These are phyloP conservation scores for Polietes domitor DNA, from an alignment of 2,888 invertebrate species.

Conservation along the genomic window DNA sequence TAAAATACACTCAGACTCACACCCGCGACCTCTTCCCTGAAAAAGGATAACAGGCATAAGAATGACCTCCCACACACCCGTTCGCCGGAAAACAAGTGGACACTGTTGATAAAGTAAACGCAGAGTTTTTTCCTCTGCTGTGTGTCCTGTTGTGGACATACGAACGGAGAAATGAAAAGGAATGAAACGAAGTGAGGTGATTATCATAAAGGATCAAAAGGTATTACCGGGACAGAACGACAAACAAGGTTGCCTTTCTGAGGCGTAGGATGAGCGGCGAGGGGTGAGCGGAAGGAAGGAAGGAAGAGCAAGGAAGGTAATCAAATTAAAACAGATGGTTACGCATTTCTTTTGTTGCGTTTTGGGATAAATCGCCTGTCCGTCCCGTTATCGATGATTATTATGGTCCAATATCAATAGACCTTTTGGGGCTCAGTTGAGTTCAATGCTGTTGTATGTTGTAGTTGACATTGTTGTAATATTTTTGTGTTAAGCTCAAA, in stretches of 20 bases:
- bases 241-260: neutral
- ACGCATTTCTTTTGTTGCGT: slow-evolving; percentile 14
- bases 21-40: neutral
- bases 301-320: neutral
- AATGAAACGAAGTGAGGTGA: slow-evolving; percentile 14
- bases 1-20: slow-evolving; percentile 33
- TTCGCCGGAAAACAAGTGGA: slow-evolving; percentile 7
- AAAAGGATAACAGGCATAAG: neutral
- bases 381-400: slow-evolving; percentile 15
- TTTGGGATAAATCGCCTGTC: neutral
- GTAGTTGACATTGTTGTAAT: neutral
- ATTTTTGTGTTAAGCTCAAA: neutral
- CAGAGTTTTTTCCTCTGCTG: neutral
- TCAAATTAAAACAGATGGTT: slow-evolving; percentile 55
- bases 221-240: slow-evolving; percentile 11
- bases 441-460: neutral
- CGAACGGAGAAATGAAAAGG: neutral
- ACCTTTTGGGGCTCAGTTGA: neutral
- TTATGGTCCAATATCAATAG: slow-evolving; percentile 17
- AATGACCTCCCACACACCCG: neutral
- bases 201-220: slow-evolving; percentile 41
- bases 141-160: no score
- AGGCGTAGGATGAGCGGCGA: neutral
- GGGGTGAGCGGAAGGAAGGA: neutral
- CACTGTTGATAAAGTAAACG: slow-evolving; percentile 33